These are phyloP conservation scores for Phania funesta DNA, from an alignment of 2,888 invertebrate species.

Conservation along the genomic window DNA sequence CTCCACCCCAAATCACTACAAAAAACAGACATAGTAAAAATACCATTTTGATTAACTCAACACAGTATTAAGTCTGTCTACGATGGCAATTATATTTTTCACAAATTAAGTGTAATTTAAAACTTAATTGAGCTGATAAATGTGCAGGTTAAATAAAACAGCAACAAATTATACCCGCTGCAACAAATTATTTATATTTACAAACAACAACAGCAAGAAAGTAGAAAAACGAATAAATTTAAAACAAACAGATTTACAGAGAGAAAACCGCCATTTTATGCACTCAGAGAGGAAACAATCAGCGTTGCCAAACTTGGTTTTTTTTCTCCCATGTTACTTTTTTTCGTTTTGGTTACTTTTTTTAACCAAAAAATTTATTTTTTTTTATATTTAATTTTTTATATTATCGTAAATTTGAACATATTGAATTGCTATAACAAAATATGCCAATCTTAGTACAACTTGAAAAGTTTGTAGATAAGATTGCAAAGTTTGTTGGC, in stretches of 20 bases:
- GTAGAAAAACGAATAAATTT: background rate
- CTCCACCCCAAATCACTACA: background rate
- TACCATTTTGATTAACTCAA: slow-evolving; percentile 8
- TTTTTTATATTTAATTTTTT: too few relatives aligned
- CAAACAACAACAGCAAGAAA: background rate
- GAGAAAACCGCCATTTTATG: background rate
- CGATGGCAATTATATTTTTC: slow-evolving; percentile 36
- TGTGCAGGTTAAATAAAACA: slow-evolving; percentile 48
- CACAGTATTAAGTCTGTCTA: background rate
- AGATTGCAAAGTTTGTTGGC: too few relatives aligned
- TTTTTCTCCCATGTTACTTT: too few relatives aligned
- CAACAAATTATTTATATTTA: slow-evolving; percentile 1
- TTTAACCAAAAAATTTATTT: too few relatives aligned
- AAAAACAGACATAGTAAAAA: background rate
- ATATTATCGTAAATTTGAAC: too few relatives aligned
- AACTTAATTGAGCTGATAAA: slow-evolving; percentile 63
- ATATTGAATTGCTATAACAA: too few relatives aligned
- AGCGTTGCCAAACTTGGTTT: too few relatives aligned
- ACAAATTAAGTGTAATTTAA: slow-evolving; percentile 57
- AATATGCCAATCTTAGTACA: too few relatives aligned
- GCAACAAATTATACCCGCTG: background rate
- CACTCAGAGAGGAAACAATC: background rate
- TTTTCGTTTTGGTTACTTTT: too few relatives aligned
- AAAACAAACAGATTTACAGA: background rate
- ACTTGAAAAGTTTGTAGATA: too few relatives aligned